Conservation (phyloP, 2,113 vertebrate species). For the Engystomops pustulosus region DNA sequence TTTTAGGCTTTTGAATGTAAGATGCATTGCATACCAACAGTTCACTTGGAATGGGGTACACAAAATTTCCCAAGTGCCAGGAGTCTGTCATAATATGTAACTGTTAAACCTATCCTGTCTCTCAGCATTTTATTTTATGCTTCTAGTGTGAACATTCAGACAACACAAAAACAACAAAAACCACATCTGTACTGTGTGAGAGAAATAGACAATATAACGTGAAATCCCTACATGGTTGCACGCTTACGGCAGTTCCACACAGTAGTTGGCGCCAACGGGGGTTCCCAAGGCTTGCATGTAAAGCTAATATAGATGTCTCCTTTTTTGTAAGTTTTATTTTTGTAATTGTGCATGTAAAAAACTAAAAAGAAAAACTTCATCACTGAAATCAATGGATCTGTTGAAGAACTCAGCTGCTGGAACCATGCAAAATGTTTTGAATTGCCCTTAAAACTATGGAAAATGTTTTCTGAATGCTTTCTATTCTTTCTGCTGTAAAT, state of each 20-base stretch:
- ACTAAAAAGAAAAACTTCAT: conserved; percentile 74
- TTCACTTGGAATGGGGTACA: conserved; percentile 72
- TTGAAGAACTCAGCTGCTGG: conserved; percentile 99
- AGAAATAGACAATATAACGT: conserved; percentile 80
- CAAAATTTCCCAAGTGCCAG: conserved; percentile 76
- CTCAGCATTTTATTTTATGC: conserved; percentile 70
- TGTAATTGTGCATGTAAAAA: conserved; percentile 98
- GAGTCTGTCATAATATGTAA: conserved; percentile 74
- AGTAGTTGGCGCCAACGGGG: conserved; percentile 83
- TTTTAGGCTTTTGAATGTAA: conserved; percentile 68
- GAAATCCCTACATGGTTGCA: conserved; percentile 83
- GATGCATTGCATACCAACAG: conserved; percentile 70
- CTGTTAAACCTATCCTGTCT: conserved; percentile 75
- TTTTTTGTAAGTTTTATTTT: conserved; percentile 99
- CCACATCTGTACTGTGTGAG: conserved; percentile 82
- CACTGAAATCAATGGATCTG: conserved; percentile 99
- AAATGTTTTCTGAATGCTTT: conserved; percentile 99
- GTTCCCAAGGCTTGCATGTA: conserved; percentile 99
- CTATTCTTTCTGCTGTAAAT: conserved; percentile 99
- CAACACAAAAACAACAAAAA: conserved; percentile 12
- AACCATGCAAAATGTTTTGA: conserved; percentile 99
- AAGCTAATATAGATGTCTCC: conserved; percentile 97
- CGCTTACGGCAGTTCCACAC: conserved; percentile 84
- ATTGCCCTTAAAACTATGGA: conserved; percentile 99
- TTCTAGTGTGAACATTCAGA: conserved; percentile 77